These are phyloP conservation scores for Silurus lanzhouensis DNA, from an alignment of 2,797 vertebrate species.

Conservation along the genomic window DNA sequence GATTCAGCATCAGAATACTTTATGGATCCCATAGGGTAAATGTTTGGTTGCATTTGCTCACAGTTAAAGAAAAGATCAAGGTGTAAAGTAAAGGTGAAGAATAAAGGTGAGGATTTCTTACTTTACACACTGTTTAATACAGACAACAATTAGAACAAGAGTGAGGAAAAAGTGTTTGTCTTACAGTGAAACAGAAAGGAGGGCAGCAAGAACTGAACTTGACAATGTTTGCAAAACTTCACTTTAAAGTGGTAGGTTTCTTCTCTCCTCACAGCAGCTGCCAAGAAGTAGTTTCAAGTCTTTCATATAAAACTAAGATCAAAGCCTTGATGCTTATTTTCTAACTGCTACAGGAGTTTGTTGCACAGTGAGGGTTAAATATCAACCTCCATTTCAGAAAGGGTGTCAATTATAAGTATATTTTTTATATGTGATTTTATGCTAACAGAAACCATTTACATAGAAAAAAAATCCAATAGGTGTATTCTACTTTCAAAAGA, in stretches of 20 bases:
- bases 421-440: not conserved
- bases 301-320: conserved; percentile 37
- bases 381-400: not conserved
- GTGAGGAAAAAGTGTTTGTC: conserved; percentile 8
- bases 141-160: conserved; percentile 24
- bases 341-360: conserved; percentile 25
- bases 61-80: no score
- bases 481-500: not conserved
- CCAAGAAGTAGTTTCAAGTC: conserved; percentile 27
- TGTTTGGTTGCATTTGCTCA: no score
- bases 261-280: conserved; percentile 10
- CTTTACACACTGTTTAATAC: conserved; percentile 10
- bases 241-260: conserved; percentile 36
- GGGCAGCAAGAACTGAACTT: conserved; percentile 45
- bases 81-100: conserved; percentile 17
- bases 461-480: not conserved
- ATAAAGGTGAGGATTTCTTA: conserved; percentile 43
- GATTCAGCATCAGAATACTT: no score
- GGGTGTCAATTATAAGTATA: not conserved
- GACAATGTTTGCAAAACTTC: conserved; percentile 31
- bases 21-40: no score
- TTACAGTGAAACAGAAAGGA: conserved; percentile 45
- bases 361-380: not conserved
- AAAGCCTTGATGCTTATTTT: conserved; percentile 30
- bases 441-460: not conserved